Base-by-base conservation (phyloP, 2,888 invertebrate species). In the Parthenolecanium corni region DNA sequence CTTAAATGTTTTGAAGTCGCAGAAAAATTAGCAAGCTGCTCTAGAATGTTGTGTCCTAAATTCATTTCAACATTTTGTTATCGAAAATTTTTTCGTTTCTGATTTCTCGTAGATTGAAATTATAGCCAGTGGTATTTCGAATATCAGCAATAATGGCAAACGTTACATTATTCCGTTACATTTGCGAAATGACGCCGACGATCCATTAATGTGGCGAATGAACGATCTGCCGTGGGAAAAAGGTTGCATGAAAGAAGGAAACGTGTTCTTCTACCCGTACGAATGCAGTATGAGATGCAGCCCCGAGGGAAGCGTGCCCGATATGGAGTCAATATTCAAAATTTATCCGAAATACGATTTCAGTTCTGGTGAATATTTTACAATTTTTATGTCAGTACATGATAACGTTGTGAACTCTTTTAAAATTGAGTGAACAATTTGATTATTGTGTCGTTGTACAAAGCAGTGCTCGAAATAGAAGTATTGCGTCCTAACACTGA, bases 71-170 rank as follows among this genome's bases (percentile, higher is more conserved):
- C 14, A 38, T 38, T 38, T 12, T 38, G 38, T 11, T 38, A 38
- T 38, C 14, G n/a, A n/a, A n/a, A n/a, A n/a, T n/a, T n/a, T n/a
- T n/a, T 42, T 18, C 18, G 16, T 16, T 44, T 25, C n/a, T 14
- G 9, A 25, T 18, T 24, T 21, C 4, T 18, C 3, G 5, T 20
- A 61, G 61, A 31, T 61, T 1, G 61, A 61, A 51, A 51, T 61
- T 24, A 14, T 49, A 38, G 36, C 61, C 16, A 61, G 24, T 40
- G 36, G 49, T 21, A 38, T 61, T 2, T 31, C 38, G 3, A 61
- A 61, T 24, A 18, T 61, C 1, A 61, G 61, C 38, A 61, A 61
- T n/a, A 61, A 61, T 11, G 61, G 61, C 18, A 51, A 51, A 51
- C 61, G 61, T 23, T 38, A 38, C 24, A 21, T n/a, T 5, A 23